phyloP scores from a whole-genome alignment of 2,888 invertebrate genomes.

The Therioaphis trifolii region DNA sequence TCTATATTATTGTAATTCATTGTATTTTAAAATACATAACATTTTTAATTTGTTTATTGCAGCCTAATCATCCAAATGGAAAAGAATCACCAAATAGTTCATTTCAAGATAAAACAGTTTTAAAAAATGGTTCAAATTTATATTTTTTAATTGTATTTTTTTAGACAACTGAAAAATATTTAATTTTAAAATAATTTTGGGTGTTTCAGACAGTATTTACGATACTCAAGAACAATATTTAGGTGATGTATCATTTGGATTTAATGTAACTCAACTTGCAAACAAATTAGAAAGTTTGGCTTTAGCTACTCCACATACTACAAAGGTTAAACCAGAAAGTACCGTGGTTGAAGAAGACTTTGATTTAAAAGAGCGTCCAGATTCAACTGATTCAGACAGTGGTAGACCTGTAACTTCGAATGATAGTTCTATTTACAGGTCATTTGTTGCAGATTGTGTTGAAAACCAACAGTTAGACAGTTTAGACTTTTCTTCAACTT shows the following conservation, averaged over 20 bases:
- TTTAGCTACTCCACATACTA: constrained; percentile 52
- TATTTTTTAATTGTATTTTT: neutral
- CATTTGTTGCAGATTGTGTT: constrained; percentile 54
- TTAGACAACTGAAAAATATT: constrained; percentile 21
- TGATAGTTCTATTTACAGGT: constrained; percentile 55
- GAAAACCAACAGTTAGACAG: constrained; percentile 58
- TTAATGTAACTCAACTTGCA: constrained; percentile 53
- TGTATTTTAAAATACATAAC: neutral
- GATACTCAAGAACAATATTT: constrained; percentile 30
- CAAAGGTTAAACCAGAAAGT: constrained; percentile 17
- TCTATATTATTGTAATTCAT: neutral
- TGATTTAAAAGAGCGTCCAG: constrained; percentile 51
- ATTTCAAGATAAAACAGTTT: constrained; percentile 55
- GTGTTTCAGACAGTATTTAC: constrained; percentile 23
- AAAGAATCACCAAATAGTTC: constrained; percentile 51
- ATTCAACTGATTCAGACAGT: constrained; percentile 58
- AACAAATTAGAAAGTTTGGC: constrained; percentile 55
- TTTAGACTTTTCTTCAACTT: constrained; percentile 53
- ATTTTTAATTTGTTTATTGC: constrained; percentile 22
- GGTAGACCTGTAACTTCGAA: constrained; percentile 55
- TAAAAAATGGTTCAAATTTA: constrained; percentile 42
- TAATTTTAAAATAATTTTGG: neutral
- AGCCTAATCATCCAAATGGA: constrained; percentile 52
- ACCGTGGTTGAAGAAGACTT: constrained; percentile 45
- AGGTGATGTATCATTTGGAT: constrained; percentile 30